Conservation (phyloP, 64 coral and sea anemone genomes). For the Acropora yongei region DNA sequence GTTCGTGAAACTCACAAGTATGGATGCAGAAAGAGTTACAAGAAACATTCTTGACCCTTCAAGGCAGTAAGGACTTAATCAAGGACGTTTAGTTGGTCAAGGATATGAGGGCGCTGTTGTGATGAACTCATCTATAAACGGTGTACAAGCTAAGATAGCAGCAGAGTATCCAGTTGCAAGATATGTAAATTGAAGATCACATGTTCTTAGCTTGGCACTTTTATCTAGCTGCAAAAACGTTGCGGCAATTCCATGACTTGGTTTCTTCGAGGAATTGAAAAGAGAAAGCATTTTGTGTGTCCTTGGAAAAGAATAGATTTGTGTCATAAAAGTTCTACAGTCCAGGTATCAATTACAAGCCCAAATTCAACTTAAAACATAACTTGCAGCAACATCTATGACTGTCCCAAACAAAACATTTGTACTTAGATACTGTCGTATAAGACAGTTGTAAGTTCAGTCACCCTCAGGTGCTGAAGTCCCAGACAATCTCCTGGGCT, state of each 20-base stretch:
- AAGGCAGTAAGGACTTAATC: not conserved
- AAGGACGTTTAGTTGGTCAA: not conserved
- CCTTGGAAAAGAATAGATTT: too few relatives aligned
- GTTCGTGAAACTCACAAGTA: not conserved
- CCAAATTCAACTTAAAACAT: slow-evolving; percentile 10
- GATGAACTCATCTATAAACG: not conserved
- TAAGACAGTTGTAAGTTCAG: too few relatives aligned
- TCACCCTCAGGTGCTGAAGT: too few relatives aligned
- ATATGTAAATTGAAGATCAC: not conserved
- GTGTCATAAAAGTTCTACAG: too few relatives aligned
- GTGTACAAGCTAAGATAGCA: not conserved
- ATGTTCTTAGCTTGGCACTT: not conserved
- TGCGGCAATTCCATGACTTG: not conserved
- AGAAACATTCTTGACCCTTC: not conserved
- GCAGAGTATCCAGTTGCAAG: not conserved
- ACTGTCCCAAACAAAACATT: too few relatives aligned
- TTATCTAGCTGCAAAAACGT: not conserved
- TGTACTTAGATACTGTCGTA: too few relatives aligned
- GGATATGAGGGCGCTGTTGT: not conserved
- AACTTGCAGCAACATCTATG: slow-evolving; percentile 18
- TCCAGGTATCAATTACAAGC: not conserved
- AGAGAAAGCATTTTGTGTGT: not conserved
- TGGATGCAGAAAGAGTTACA: not conserved
- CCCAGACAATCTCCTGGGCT: too few relatives aligned
- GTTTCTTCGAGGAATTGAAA: not conserved